A percentile compares a stretch with the other conserved stretches of the same genome.
Evolutionary conservation across 1,140 invertebrate species (phyloP).

Genomic region (Parapsyche elsis): DNA sequence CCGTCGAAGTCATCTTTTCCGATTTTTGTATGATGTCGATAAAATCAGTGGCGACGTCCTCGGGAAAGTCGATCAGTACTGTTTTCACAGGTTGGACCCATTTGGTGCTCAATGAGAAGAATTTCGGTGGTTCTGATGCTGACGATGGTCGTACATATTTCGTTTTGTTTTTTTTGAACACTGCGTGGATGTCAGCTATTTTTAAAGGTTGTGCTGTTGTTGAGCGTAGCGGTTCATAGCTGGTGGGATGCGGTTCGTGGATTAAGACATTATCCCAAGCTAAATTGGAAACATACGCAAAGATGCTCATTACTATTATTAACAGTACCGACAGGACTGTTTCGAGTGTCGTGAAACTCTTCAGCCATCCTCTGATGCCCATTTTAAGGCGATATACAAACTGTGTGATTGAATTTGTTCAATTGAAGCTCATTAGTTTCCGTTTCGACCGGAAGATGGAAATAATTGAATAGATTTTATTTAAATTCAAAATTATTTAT

Average conservation of each 20-base stretch:
- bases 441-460: not conserved
- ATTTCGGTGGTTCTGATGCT: too few species aligned
- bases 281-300: too few species aligned
- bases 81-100: not conserved
- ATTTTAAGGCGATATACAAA: too few species aligned
- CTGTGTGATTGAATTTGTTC: too few species aligned
- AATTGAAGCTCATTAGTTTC: not conserved
- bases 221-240: too few species aligned
- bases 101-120: not conserved
- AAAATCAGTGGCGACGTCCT: not conserved
- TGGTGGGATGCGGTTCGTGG: too few species aligned
- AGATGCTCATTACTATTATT: not conserved
- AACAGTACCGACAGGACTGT: not conserved
- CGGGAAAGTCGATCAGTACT: not conserved
- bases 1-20: not conserved
- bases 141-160: too few species aligned
- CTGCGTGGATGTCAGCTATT: too few species aligned
- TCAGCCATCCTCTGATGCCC: not conserved
- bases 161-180: too few species aligned
- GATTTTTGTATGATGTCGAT: not conserved
- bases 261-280: too few species aligned
- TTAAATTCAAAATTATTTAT: not conserved
- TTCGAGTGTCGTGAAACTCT: slow-evolving; percentile 11
- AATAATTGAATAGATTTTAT: not conserved
- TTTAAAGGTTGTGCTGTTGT: too few species aligned